Conservation (phyloP, 2,113 vertebrate genomes). For the Trinectes maculatus region DNA sequence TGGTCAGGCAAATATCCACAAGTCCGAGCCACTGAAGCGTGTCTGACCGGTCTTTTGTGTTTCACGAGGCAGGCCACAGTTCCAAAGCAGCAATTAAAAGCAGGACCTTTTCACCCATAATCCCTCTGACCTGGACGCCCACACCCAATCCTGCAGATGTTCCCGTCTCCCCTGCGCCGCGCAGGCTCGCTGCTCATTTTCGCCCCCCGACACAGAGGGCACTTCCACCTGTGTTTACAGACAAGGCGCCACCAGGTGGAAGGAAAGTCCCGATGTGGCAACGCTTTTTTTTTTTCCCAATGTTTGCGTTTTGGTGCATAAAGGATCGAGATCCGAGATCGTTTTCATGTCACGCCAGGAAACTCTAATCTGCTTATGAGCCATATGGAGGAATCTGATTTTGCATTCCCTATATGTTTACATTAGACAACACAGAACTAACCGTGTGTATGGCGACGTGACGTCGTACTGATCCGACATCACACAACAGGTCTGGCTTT, state of each 20-base stretch:
- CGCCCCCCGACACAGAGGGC: neutral
- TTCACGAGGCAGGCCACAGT: conserved; percentile 79
- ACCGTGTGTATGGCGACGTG: neutral
- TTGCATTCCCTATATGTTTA: neutral
- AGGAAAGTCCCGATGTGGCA: neutral
- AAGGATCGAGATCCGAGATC: neutral
- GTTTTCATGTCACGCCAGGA: neutral
- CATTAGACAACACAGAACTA: conserved; percentile 8
- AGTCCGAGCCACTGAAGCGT: conserved; percentile 80
- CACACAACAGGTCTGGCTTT: conserved; percentile 16
- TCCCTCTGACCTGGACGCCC: conserved; percentile 76
- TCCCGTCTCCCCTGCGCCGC: too few species aligned
- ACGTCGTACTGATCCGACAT: neutral
- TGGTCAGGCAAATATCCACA: conserved; percentile 82
- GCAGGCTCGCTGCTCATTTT: conserved; percentile 63
- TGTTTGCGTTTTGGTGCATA: neutral
- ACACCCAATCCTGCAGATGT: conserved; percentile 84
- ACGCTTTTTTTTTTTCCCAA: neutral
- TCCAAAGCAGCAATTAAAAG: conserved; percentile 84
- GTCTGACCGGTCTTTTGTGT: conserved; percentile 82
- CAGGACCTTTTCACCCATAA: conserved; percentile 84
- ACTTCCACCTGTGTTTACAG: conserved; percentile 17
- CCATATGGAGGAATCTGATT: neutral
- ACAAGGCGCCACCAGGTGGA: neutral
- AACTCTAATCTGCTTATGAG: neutral